Evolutionary conservation across 1,140 invertebrate species (phyloP), one percentile per base, ranked within the genome.

Genomic region (Lepidurus packardi): DNA sequence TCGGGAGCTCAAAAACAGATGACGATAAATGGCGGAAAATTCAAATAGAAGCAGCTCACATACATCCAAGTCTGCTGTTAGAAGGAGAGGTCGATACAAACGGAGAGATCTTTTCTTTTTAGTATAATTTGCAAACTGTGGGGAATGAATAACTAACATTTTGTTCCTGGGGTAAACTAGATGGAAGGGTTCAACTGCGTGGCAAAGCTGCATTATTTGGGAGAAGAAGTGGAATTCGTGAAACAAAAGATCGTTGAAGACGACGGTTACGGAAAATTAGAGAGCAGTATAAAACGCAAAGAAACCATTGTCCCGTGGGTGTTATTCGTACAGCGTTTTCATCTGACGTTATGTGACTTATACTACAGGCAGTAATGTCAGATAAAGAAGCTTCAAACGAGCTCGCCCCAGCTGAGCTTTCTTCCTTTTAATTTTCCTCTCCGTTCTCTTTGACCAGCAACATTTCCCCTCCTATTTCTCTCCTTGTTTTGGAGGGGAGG

Each of bases 301-400:
- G 21, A 9, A 65, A 13, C 53, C 53, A 65, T 21, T 21, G 21
- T 65, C 21, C 13, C 53, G 4, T n/a, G 53, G 53, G 21, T 7
- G 53, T 4, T 65, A 65, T n/a, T 65, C 21, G 7, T 21, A 13
- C 53, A 65, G 53, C 53, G 53, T 9, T 65, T 65, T 65, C 53
- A 65, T 65, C 53, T 65, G 53, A 65, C 53, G 53, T 65, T 65
- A n/a, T 65, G 16, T 65, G 53, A 65, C 9, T 65, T 21, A 65
- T 65, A 65, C 6, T 65, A 65, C 53, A 11, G 53, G 53, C 53
- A 65, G 16, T 65, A 11, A n/a, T 16, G 16, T 65, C 53, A 65
- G 53, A 65, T 16, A 65, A 65, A 13, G 53, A 65, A 21, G 53
- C 53, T 13, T 7, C 53, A 65, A 65, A 9, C 53, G 13, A 65